Evolutionary conservation across 64 coral and sea anemone species (phyloP), one percentile per base, ranked within the genome.

Genomic region (Stylophora pistillata): DNA sequence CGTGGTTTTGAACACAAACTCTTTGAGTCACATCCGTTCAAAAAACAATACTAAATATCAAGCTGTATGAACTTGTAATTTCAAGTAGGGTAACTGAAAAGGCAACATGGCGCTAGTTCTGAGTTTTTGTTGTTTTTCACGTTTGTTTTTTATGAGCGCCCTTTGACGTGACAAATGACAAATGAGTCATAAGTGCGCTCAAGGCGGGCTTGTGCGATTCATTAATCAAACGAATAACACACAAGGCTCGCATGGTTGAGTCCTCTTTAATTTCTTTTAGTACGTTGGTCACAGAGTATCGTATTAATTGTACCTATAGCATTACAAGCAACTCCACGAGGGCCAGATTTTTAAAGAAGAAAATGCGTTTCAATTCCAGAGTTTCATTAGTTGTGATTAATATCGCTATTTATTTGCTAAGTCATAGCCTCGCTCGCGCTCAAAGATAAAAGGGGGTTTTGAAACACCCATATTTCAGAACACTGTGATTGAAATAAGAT

Each of bases 121-220:
- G 37, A 47, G 37, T 32, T 18, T 68, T 82, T 64, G 12, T 63
- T 41, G 27, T 60, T 84, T 78, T 26, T 23, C 13, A 78, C 27
- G 75, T 84, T 84, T 84, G 80, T 69, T 63, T 69, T 37, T n/a
- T 23, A 17, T 30, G 20, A 70, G 60, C 80, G 32, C 37, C 37
- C 37, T 84, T 47, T 70, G 80, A 65, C 80, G 25, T 27, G 55
- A 60, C 18, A 69, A 30, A 82, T 69, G 61, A 84, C 80, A 84
- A 84, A 84, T 65, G 79, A 21, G 65, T 29, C 1, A 30, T 65
- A 41, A 82, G 80, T 27, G 80, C 62, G 62, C 80, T 84, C 34
- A 11, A 70, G 80, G 80, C 80, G 53, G 69, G 31, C 6, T 32
- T 69, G n/a, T 64, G 26, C 53, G 62, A 84, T 70, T 84, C 61